phyloP scores from a whole-genome alignment of 2,888 invertebrate species.

The Drosophila leonis region DNA sequence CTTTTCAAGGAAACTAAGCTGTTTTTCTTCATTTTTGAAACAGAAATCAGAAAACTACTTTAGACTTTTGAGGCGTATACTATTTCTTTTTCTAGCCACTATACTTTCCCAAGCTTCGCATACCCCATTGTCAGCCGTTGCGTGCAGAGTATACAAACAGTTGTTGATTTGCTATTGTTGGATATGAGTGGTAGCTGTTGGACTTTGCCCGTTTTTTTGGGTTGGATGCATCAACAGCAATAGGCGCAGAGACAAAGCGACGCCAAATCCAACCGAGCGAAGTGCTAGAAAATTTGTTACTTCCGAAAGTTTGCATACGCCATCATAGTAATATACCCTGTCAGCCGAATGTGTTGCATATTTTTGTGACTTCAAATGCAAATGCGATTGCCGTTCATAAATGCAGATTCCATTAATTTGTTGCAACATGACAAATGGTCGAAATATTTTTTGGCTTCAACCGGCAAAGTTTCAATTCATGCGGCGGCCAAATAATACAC shows the following conservation, averaged over 20 bases:
- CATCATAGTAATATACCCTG: conserved; percentile 26
- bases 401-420: conserved; percentile 40
- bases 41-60: too few species aligned
- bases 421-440: conserved; percentile 16
- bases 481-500: not conserved
- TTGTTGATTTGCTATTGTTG: conserved; percentile 3
- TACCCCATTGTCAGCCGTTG: not conserved
- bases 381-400: conserved; percentile 38
- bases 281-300: conserved; percentile 48
- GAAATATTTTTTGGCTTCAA: not conserved
- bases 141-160: conserved; percentile 1
- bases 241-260: conserved; percentile 3
- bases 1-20: too few species aligned
- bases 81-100: not conserved
- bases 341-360: conserved; percentile 40
- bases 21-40: too few species aligned
- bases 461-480: conserved; percentile 19
- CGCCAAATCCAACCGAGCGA: conserved; percentile 15
- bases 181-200: not conserved
- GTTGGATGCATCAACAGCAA: conserved; percentile 35
- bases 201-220: not conserved
- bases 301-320: conserved; percentile 39
- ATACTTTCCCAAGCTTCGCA: not conserved
- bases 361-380: conserved; percentile 22
- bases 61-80: not conserved